Evolutionary conservation across 2,797 vertebrate species (phyloP), one percentile per base, ranked within the genome.

Genomic region (Cercopithecus hamlyni): DNA sequence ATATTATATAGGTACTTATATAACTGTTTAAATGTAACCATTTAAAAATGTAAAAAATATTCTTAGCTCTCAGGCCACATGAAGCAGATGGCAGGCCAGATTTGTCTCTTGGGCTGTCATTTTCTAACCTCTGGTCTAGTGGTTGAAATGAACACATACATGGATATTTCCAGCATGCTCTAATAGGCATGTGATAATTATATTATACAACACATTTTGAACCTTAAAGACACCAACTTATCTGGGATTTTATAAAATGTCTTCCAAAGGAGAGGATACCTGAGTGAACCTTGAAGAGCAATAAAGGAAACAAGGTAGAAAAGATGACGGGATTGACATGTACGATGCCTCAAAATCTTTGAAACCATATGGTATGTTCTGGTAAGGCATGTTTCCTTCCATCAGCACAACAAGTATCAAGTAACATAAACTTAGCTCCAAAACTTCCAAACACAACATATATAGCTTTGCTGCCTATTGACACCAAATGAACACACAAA

Each of bases 61-160:
- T 58, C 45, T 64, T 39, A 36, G 22, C 41, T 67, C 84, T 72
- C 39, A 45, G 64, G 50, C 27, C 43, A 33, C 24, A 57, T 3
- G 30, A 30, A 90, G 39, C 14, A 86, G 45, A 76, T 14, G 7
- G 50, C 24, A 52, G 50, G 57, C 39, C 3, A 75, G 58, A 52
- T 26, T 36, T 3, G 4, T 15, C 41, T 27, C 30, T 4, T 1
- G 19, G 41, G 52, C 12, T 64, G 7, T 12, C 8, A 0, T 33
- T 52, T 7, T 20, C 6, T 55, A 26, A 24, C 15, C 73, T 43
- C 55, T 41, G 22, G 14, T 24, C 79, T 77, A 7, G 43, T 48
- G 39, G 30, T 30, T 15, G 14, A 36, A n/a, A 13, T 10, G 36
- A 72, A 14, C 26, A 77, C 6, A 7, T 30, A 17, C 33, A 27